These are phyloP conservation scores for Steinernema scapterisci DNA, from an alignment of 2,888 invertebrate species.

Conservation along the genomic window DNA sequence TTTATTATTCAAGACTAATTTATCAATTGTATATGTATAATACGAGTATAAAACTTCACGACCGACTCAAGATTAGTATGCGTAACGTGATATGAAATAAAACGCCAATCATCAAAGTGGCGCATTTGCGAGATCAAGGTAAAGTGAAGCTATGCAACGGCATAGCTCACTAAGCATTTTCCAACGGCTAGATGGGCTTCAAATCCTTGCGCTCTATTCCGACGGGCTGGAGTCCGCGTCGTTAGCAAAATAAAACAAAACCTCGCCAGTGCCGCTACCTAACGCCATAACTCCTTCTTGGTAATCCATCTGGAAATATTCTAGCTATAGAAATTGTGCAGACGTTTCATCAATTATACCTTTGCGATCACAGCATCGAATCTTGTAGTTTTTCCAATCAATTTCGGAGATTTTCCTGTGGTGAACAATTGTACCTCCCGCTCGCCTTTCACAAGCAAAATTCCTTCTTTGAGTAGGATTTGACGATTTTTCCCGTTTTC, in stretches of 20 bases:
- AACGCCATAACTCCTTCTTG: not conserved
- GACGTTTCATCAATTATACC: not conserved
- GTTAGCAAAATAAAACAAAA: conserved; percentile 2
- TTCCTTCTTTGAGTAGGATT: not conserved
- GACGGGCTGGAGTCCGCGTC: no score
- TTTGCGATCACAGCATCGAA: conserved; percentile 1
- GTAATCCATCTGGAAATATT: not conserved
- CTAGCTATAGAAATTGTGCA: not conserved
- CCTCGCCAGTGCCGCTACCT: conserved; percentile 7
- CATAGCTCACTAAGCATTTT: not conserved
- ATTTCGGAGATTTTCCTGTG: not conserved
- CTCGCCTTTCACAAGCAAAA: conserved; percentile 10
- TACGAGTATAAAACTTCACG: no score
- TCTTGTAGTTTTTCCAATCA: conserved; percentile 1
- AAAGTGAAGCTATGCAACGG: not conserved
- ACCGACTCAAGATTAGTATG: no score
- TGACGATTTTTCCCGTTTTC: conserved; percentile 8
- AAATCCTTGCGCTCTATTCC: no score
- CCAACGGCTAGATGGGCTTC: not conserved
- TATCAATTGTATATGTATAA: no score
- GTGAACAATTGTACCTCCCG: conserved; percentile 8
- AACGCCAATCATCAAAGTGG: not conserved
- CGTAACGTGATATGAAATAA: not conserved
- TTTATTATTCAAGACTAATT: no score
- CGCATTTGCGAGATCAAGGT: not conserved